These are phyloP conservation scores for Alligator mississippiensis DNA, from an alignment of 2,113 vertebrate genomes.

Conservation along the genomic window DNA sequence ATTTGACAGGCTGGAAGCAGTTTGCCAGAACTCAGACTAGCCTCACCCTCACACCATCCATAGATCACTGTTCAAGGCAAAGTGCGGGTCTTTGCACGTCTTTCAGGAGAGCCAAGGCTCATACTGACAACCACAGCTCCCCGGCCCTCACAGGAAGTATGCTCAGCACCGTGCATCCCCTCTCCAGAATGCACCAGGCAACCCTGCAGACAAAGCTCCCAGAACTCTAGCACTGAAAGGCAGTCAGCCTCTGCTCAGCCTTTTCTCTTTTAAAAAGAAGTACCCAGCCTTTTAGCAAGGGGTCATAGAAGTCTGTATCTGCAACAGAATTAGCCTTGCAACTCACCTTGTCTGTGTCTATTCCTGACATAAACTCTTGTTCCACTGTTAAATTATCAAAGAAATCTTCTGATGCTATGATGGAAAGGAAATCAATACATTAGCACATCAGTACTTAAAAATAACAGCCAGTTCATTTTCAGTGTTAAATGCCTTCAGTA, in stretches of 20 bases:
- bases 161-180: too few relatives aligned
- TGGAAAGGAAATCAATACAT: conserved; percentile 37
- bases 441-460: neutral
- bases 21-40: fast-evolving
- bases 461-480: neutral
- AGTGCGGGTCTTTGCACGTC: neutral
- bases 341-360: conserved; percentile 97
- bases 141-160: too few relatives aligned
- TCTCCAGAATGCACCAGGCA: too few relatives aligned
- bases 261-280: neutral
- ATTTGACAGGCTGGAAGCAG: neutral
- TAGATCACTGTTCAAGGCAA: too few relatives aligned
- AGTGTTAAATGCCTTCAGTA: neutral
- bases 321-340: neutral
- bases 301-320: too few relatives aligned
- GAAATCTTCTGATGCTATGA: conserved; percentile 96
- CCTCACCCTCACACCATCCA: fast-evolving
- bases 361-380: conserved; percentile 98
- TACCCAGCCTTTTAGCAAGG: neutral
- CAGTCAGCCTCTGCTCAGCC: neutral
- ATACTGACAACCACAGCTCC: too few relatives aligned
- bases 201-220: too few relatives aligned
- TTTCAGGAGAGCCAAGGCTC: too few relatives aligned
- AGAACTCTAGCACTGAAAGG: too few relatives aligned
- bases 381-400: conserved; percentile 98